Base-by-base conservation (phyloP, 2,797 vertebrate genomes). In the Luscinia megarhynchos region DNA sequence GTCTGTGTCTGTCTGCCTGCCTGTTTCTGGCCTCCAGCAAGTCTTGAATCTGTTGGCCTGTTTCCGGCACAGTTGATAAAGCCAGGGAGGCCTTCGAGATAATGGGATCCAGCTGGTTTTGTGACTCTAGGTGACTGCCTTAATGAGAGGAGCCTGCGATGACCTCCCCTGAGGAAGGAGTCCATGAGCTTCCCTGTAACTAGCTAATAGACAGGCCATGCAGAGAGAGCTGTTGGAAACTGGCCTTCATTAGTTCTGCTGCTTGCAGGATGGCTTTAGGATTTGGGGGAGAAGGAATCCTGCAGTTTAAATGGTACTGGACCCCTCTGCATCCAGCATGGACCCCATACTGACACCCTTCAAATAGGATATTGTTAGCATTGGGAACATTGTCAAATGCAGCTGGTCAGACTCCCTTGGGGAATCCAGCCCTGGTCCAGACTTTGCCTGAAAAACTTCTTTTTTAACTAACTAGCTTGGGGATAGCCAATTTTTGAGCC, bases 101-200 rank as follows among this genome's bases (percentile, higher is more conserved):
- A 95, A 96, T 94, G 91, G 93, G 77, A 92, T 95, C 90, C 96
- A 92, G 92, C 95, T 95, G 90, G 8, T 70, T 94, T 27, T 69
- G 80, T 87, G 95, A 79, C 95, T 94, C 73, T 53, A n/a, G 90
- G 90, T 95, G 94, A 88, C 77, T 66, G 70, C 21, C 74, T 95
- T 96, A 96, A 96, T 96, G 95, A 96, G 93, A 79, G 63, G 67
- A 85, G 91, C 88, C 77, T 76, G 70, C 0, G 0, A 86, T 53
- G 91, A 89, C 87, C 75, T 68, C 48, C 62, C 53, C 53, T 2
- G 40, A 72, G 36, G 69, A 77, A 40, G 51, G 69, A 76, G 80
- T 81, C 84, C 40, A 0, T 66, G 38, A 19, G 5, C 87, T 90
- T 80, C 94, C 69, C 73, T 86, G 24, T 24, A 58, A 77, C 53